Evolutionary conservation across 2,888 invertebrate species (phyloP).

Genomic region (Drosophila demipolita): DNA sequence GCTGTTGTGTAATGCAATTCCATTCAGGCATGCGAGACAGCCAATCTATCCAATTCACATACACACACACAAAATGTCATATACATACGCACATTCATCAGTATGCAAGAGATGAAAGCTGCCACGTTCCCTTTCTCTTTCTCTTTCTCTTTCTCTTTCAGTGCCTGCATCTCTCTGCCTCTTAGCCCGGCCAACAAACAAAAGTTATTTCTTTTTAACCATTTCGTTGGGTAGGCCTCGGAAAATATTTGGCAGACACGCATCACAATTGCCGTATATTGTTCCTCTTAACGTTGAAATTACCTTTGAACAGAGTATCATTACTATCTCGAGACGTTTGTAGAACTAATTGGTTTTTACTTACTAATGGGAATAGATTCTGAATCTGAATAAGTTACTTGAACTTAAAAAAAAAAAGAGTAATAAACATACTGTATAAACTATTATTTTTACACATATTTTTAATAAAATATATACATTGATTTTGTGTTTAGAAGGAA

Average conservation of each 20-base stretch:
- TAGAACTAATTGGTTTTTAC: background rate
- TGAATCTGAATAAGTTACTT: background rate
- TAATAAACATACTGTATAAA: background rate
- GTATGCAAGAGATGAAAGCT: conserved; percentile 76
- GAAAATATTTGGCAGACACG: conserved; percentile 48
- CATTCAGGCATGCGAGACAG: conserved; percentile 80
- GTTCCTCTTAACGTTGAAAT: conserved; percentile 18
- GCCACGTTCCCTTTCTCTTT: conserved; percentile 9
- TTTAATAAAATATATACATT: background rate
- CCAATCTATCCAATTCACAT: conserved; percentile 75
- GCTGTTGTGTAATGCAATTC: conserved; percentile 75
- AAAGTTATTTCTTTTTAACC: conserved; percentile 73
- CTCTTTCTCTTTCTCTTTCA: conserved; percentile 7
- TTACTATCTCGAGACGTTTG: conserved; percentile 6
- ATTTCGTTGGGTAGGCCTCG: conserved; percentile 58
- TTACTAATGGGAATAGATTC: background rate
- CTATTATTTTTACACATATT: background rate
- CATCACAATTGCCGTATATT: conserved; percentile 47
- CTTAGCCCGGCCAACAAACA: conserved; percentile 56
- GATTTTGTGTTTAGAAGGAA: background rate
- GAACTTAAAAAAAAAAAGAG: background rate
- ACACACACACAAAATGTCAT: conserved; percentile 29
- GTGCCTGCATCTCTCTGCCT: conserved; percentile 24
- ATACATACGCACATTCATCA: conserved; percentile 64
- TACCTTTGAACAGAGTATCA: conserved; percentile 2